Conservation (phyloP, 35 echinoderm and acorn worm genomes). For the Anneissia japonica region DNA sequence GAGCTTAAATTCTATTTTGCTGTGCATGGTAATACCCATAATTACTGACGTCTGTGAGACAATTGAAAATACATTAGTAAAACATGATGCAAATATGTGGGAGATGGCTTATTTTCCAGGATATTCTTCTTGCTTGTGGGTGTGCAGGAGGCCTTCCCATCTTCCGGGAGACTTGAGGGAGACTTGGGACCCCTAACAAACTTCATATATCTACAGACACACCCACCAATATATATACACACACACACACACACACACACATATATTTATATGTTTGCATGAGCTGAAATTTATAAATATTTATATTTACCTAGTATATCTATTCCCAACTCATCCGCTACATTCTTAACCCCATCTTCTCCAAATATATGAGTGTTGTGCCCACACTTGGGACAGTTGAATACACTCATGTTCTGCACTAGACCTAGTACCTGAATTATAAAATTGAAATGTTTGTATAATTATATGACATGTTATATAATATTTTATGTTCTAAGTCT, state of each 20-base stretch:
- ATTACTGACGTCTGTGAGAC: too few species aligned
- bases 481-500: too few species aligned
- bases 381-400: slow-evolving; percentile 88
- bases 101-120: too few species aligned
- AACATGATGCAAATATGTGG: too few species aligned
- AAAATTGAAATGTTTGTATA: too few species aligned
- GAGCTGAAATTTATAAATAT: background rate
- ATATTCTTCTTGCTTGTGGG: too few species aligned
- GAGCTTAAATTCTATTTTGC: too few species aligned
- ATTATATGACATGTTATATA: too few species aligned
- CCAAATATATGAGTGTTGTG: slow-evolving; percentile 94
- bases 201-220: background rate
- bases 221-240: background rate
- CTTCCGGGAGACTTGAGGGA: background rate
- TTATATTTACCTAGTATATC: slow-evolving; percentile 64
- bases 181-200: background rate
- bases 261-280: background rate
- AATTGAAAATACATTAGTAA: too few species aligned
- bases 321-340: slow-evolving; percentile 63
- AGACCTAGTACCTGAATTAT: slow-evolving; percentile 56
- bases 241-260: background rate
- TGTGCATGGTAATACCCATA: too few species aligned
- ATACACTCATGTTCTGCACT: slow-evolving; percentile 96
- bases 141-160: too few species aligned
- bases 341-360: slow-evolving; percentile 47